These are phyloP conservation scores for Australoheros facetus DNA, from an alignment of 2,797 vertebrate species.

Conservation along the genomic window DNA sequence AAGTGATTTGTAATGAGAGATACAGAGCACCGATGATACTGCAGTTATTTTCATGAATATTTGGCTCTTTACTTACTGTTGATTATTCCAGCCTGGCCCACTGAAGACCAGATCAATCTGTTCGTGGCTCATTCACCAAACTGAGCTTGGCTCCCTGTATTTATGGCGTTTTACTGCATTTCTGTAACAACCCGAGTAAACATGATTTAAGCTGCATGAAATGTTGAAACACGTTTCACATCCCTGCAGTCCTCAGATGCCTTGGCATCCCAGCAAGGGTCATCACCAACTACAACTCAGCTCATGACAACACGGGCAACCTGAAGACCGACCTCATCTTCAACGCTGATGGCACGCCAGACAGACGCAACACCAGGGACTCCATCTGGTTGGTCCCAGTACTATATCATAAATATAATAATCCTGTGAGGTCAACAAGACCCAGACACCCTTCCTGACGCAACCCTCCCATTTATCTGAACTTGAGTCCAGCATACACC, in stretches of 20 bases:
- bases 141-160: too few species aligned
- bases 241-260: conserved; percentile 86
- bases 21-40: not conserved
- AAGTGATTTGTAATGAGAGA: not conserved
- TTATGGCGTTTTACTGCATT: not conserved
- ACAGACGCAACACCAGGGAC: conserved; percentile 82
- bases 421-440: not conserved
- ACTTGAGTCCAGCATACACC: not conserved
- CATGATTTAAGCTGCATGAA: too few species aligned
- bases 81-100: too few species aligned
- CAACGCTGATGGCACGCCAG: conserved; percentile 72
- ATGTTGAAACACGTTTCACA: not conserved
- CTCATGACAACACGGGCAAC: conserved; percentile 91
- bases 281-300: conserved; percentile 89
- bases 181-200: not conserved
- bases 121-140: too few species aligned
- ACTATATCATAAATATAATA: not conserved
- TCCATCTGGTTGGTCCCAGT: conserved; percentile 87
- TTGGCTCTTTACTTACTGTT: not conserved
- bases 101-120: too few species aligned
- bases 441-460: not conserved
- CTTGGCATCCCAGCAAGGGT: conserved; percentile 88
- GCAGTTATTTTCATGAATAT: not conserved
- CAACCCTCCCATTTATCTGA: not conserved
- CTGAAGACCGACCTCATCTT: conserved; percentile 86